Percentiles rank a stretch among this genome's conserved stretches.
Evolutionary conservation across 2,888 invertebrate species (phyloP).

Genomic region (Anoncus sp.): DNA sequence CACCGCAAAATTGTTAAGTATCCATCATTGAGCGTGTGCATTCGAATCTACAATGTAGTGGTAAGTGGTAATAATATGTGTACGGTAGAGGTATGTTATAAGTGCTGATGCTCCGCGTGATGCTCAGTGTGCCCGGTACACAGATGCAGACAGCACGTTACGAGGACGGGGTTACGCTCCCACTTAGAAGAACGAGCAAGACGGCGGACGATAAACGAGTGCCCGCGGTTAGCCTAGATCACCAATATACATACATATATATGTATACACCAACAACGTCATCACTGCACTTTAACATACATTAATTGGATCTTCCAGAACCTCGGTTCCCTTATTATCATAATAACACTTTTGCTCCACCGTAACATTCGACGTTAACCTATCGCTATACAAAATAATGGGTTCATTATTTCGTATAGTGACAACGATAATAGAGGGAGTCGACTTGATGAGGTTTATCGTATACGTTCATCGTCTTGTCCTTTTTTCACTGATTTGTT

Average conservation of each 20-base stretch:
- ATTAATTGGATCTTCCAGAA: constrained; percentile 24
- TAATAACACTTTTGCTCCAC: constrained; percentile 19
- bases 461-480: not conserved
- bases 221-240: constrained; percentile 74
- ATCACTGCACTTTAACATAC: constrained; percentile 16
- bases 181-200: constrained; percentile 69
- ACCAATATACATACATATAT: constrained; percentile 17
- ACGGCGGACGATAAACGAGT: constrained; percentile 61
- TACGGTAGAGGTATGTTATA: constrained; percentile 29
- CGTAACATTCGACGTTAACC: constrained; percentile 30
- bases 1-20: constrained; percentile 21
- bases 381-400: constrained; percentile 1
- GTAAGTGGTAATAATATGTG: constrained; percentile 20
- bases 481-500: constrained; percentile 6
- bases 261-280: constrained; percentile 22
- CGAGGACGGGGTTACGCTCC: constrained; percentile 72
- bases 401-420: too few species aligned
- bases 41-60: not conserved
- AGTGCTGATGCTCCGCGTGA: constrained; percentile 46
- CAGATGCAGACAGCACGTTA: constrained; percentile 63
- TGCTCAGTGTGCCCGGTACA: constrained; percentile 59
- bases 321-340: constrained; percentile 27
- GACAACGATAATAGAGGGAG: too few species aligned
- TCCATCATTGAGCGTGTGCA: constrained; percentile 24
- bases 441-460: constrained; percentile 21